Evolutionary conservation across 2,113 vertebrate species (phyloP).

Genomic region (Dipodomys stephensi): DNA sequence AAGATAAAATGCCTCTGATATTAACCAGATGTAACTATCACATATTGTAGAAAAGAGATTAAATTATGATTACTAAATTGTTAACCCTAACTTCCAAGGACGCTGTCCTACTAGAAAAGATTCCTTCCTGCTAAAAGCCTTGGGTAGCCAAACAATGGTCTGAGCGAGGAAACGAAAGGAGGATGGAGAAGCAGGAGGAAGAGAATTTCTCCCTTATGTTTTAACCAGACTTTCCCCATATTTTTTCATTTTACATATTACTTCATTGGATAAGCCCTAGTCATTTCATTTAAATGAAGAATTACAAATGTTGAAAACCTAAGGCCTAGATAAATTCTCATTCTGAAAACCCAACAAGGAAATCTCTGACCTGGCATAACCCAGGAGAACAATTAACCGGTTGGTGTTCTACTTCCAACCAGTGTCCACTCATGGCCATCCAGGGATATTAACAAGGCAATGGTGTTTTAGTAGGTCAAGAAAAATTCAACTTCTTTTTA

Average conservation of each 20-base stretch:
- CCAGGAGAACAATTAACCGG: not conserved
- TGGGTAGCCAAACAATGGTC: not conserved
- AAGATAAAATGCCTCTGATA: slow-evolving; percentile 43
- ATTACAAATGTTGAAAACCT: slow-evolving; percentile 48
- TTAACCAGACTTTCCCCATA: not conserved
- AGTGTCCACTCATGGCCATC: slow-evolving; percentile 1
- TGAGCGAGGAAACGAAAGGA: not conserved
- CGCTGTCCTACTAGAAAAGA: not conserved
- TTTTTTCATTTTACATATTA: not conserved
- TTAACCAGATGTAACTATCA: slow-evolving; percentile 22
- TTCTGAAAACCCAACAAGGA: slow-evolving; percentile 27
- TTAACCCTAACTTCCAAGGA: not conserved
- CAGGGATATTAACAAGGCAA: slow-evolving; percentile 4
- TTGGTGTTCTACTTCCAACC: not conserved
- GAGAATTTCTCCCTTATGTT: not conserved
- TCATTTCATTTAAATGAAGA: slow-evolving; percentile 28
- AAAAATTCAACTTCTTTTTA: slow-evolving; percentile 25
- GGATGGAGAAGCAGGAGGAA: not conserved
- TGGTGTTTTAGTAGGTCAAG: slow-evolving; percentile 14
- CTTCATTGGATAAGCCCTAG: slow-evolving; percentile 3
- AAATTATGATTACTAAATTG: not conserved
- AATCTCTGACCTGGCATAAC: slow-evolving; percentile 9
- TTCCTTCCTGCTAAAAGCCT: not conserved
- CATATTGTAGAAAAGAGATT: slow-evolving; percentile 29
- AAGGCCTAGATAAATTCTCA: slow-evolving; percentile 18